phyloP scores from a whole-genome alignment of 2,113 vertebrate species.

The Catharus minimus region DNA sequence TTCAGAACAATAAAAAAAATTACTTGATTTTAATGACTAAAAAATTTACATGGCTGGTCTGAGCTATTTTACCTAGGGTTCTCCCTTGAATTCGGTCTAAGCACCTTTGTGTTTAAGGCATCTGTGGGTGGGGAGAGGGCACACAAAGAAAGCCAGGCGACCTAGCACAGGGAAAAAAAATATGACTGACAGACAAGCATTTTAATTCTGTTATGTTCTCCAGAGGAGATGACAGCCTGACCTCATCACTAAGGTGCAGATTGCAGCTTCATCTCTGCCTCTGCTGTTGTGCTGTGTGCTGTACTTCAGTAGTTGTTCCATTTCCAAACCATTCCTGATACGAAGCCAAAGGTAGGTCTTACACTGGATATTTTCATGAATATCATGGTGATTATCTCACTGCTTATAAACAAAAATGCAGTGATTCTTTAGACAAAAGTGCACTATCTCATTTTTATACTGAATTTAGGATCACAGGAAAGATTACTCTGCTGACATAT shows the following conservation, averaged over 20 bases:
- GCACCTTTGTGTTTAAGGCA: background rate
- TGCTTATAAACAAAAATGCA: background rate
- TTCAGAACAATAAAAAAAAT: background rate
- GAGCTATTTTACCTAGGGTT: background rate
- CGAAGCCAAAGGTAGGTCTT: background rate
- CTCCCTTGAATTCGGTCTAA: background rate
- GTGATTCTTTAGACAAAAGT: background rate
- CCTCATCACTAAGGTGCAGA: background rate
- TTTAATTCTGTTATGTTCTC: background rate
- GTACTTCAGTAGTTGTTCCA: background rate
- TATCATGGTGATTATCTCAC: background rate
- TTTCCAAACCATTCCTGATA: background rate
- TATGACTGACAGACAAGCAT: background rate
- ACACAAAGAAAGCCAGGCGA: background rate
- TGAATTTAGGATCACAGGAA: background rate
- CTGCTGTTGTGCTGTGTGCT: background rate
- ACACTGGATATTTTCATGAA: background rate
- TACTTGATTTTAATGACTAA: background rate
- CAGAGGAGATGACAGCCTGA: background rate
- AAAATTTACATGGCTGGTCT: background rate
- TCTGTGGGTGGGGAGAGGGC: accelerated
- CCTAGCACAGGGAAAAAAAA: background rate
- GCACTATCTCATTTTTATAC: background rate
- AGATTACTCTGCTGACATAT: background rate
- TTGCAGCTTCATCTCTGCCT: background rate